Base-by-base conservation (phyloP, 2,797 vertebrate genomes). In the Myiotriccus ornatus region DNA sequence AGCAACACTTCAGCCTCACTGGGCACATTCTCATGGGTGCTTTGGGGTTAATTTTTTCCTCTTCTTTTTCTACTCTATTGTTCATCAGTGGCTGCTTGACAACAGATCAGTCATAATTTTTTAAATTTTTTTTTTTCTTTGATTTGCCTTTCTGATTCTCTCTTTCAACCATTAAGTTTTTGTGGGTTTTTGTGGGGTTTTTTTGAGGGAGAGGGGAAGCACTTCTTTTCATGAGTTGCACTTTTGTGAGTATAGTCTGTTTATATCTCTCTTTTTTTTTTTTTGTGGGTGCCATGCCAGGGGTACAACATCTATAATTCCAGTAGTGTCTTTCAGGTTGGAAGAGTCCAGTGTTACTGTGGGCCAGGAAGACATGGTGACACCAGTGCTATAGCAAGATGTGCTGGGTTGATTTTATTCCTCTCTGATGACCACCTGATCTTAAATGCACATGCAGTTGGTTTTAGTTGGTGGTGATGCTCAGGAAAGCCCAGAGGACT, bases 11-110 rank as follows among this genome's bases (percentile, higher is more conserved):
- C 3, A 18, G 22, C 14, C 28, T 67, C 80, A 12, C 41, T 56
- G 57, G 34, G 23, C 0, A 2, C 10, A 23, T 20, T 14, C 21
- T 60, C 52, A 9, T 1, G 2, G 32, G 24, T 32, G 14, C 6
- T 75, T 75, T 41, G n/a, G 56, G 30, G 15, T 73, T 50, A 52
- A 14, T 43, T 88, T 80, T 87, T 39, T 60, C 19, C 25, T 39
- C 25, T 21, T 60, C 35, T 19, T 35, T 17, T 59, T 79, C 50
- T 43, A 7, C n/a, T 13, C 17, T 83, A 30, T 20, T 65, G 22
- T 35, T 82, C 14, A 18, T 46, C 19, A 49, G 14, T 68, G 32
- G 27, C 17, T 82, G 7, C 23, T 47, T 47, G 46, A 47, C 23
- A 47, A 24, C 23, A 24, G 22, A 24, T 13, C 9, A 28, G 19